A percentile compares a stretch with the other conserved stretches of the same genome.
Conservation (phyloP, 2,888 invertebrate species). For the Cataglyphis cursor region DNA sequence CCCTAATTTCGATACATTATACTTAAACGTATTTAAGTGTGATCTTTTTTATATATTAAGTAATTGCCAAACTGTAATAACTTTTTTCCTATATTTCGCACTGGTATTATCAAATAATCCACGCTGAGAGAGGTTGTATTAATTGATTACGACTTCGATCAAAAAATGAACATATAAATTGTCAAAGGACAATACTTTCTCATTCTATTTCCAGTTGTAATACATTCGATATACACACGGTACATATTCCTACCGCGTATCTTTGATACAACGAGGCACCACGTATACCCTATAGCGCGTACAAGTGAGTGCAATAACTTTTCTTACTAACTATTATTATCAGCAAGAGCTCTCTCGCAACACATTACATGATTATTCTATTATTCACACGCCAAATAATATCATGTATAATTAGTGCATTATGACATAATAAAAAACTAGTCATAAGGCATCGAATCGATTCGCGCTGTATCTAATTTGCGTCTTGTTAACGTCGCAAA, state of each 20-base stretch:
- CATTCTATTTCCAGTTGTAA: conserved; percentile 12
- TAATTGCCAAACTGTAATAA: conserved; percentile 23
- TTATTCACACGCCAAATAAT: conserved; percentile 77
- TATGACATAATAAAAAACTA: conserved; percentile 75
- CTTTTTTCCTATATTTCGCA: not conserved
- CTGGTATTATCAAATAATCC: conserved; percentile 17
- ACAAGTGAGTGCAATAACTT: conserved; percentile 52
- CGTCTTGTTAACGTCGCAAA: conserved; percentile 54
- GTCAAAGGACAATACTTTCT: conserved; percentile 15
- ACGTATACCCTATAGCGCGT: not conserved
- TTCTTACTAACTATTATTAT: conserved; percentile 70
- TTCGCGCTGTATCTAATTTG: conserved; percentile 63
- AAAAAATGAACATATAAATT: conserved; percentile 17
- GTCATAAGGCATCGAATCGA: conserved; percentile 75
- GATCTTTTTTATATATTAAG: conserved; percentile 23
- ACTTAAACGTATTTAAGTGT: conserved; percentile 56
- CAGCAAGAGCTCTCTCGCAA: conserved; percentile 67
- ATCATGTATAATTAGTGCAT: conserved; percentile 70
- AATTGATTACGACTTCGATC: conserved; percentile 21
- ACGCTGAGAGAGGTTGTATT: conserved; percentile 17
- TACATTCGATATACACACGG: conserved; percentile 39
- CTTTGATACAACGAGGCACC: not conserved
- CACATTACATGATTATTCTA: conserved; percentile 77
- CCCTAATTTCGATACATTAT: conserved; percentile 65
- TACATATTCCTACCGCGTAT: conserved; percentile 9